Evolutionary conservation across 2,113 vertebrate genomes (phyloP), one percentile per base, ranked within the genome.

Genomic region (Pygoscelis antarcticus): DNA sequence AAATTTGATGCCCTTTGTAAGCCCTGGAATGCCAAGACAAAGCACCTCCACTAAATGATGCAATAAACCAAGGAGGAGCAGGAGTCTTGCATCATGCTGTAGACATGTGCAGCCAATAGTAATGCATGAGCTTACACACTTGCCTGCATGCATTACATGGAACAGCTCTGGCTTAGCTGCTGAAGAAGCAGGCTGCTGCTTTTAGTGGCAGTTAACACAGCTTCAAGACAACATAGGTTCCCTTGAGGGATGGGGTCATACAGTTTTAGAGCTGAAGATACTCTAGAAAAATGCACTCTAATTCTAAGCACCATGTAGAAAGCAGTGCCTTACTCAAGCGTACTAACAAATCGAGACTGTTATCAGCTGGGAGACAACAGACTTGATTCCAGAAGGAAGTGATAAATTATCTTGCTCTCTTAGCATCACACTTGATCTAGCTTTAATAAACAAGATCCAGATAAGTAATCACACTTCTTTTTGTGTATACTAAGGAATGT

Each of bases 1-100:
- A 95, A 86, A 84, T 78, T 58, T 69, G 5, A 47, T 94, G 76
- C 11, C 38, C 7, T 83, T 34, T 86, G 23, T 30, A 44, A 92
- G 21, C 17, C 76, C 66, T 87, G 32, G 34, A 60, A 66, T 72
- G 44, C 89, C 47, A 51, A 72, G 60, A 58, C 29, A 83, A 92
- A 62, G 78, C 70, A 89, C 47, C 29, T 42, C 49, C 8, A 29
- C 29, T 76, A 90, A 82, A 77, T 90, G 92, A 94, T 96, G 85
- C 84, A 94, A 83, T 83, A 92, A 75, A 25, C 36, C 13, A 44
- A 57, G 46, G 66, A 83, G 47, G 49, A 81, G 36, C 19, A 21
- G 27, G 34, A 83, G 16, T 75, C 70, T 95, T 97, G 80, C 91
- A 86, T 91, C 38, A 30, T 80, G 66, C 54, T 27, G 8, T 77